phyloP scores from a whole-genome alignment of 2,888 invertebrate genomes.

The Pasiphila rectangulata region DNA sequence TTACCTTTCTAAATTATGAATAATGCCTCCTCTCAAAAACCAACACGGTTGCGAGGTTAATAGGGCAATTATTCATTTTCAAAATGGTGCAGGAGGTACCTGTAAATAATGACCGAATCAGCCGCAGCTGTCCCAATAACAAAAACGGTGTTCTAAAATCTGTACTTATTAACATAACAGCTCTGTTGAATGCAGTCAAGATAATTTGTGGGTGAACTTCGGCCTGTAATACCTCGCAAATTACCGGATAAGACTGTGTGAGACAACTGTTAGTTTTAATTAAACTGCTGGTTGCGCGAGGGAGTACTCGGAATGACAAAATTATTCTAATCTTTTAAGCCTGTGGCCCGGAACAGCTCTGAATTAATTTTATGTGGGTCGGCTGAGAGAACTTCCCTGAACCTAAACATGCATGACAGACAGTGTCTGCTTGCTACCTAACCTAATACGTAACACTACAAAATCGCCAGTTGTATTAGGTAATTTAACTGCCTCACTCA shows the following conservation, averaged over 20 bases:
- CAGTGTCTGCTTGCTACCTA: no score
- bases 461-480: no score
- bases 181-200: slow-evolving; percentile 78
- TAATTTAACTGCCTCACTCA: no score
- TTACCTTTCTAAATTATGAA: slow-evolving; percentile 10
- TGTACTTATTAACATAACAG: slow-evolving; percentile 77
- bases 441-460: no score
- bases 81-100: slow-evolving; percentile 8
- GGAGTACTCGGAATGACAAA: slow-evolving; percentile 74
- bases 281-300: slow-evolving; percentile 77
- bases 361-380: slow-evolving; percentile 70
- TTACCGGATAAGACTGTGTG: slow-evolving; percentile 80
- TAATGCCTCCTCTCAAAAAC: slow-evolving; percentile 5
- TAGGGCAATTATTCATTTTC: slow-evolving; percentile 32
- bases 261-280: slow-evolving; percentile 82
- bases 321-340: slow-evolving; percentile 80
- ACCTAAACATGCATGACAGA: not conserved
- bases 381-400: slow-evolving; percentile 27
- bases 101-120: slow-evolving; percentile 57
- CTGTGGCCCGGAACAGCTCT: slow-evolving; percentile 64
- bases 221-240: slow-evolving; percentile 80
- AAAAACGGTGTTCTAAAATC: slow-evolving; percentile 74
- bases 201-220: slow-evolving; percentile 80
- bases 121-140: slow-evolving; percentile 59
- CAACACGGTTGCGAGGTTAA: slow-evolving; percentile 7